A percentile compares a stretch with the other conserved stretches of the same genome.
phyloP scores from a whole-genome alignment of 2,888 invertebrate species.

The Camponotus fellah region DNA sequence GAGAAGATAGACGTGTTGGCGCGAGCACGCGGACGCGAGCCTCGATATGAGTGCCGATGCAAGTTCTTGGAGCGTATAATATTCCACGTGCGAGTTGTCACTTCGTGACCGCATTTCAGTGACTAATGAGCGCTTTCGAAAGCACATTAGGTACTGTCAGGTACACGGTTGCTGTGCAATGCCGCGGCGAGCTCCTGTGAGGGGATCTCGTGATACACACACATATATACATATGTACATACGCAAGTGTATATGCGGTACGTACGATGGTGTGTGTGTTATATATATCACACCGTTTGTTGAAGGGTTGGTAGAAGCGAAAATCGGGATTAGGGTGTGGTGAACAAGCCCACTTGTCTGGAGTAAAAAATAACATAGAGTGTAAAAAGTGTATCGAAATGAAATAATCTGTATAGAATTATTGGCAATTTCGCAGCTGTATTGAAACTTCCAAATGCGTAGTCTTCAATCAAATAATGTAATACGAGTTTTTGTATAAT shows the following conservation, averaged over 20 bases:
- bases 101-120: conserved; percentile 82
- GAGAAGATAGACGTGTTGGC: conserved; percentile 52
- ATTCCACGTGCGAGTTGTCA: conserved; percentile 80
- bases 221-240: not conserved
- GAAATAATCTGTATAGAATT: not conserved
- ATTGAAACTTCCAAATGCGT: not conserved
- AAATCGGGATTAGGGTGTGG: conserved; percentile 35
- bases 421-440: not conserved
- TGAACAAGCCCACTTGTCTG: conserved; percentile 14
- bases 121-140: conserved; percentile 83
- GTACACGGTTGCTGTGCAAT: conserved; percentile 70
- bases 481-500: not conserved
- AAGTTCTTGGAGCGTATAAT: conserved; percentile 82
- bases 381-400: conserved; percentile 15
- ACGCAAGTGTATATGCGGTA: not conserved
- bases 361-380: conserved; percentile 14
- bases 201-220: conserved; percentile 62
- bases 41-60: conserved; percentile 80
- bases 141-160: conserved; percentile 77
- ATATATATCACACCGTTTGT: not conserved
- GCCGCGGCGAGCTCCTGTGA: conserved; percentile 58
- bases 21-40: conserved; percentile 51
- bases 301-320: conserved; percentile 28
- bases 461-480: not conserved
- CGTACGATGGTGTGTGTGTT: not conserved